Evolutionary conservation across 1,140 invertebrate species (phyloP), one percentile per base, ranked within the genome.

Genomic region (Agrilus planipennis): DNA sequence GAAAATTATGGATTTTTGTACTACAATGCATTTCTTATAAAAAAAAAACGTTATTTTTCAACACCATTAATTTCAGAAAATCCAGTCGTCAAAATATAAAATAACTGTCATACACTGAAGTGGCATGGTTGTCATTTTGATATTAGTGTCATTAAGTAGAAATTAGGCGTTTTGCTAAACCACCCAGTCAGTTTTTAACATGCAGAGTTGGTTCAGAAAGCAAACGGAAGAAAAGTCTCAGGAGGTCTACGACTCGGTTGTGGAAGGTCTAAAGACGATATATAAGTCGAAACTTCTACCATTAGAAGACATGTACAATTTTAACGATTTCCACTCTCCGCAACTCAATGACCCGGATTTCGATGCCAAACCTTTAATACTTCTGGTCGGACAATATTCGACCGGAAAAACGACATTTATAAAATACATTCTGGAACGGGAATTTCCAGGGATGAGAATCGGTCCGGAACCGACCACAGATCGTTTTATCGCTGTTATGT

Each of bases 391-490:
- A 14, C 80, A 84, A 55, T 84, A 84, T 60, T 82, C 79, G 2
- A 82, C 79, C 1, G 80, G 80, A 17, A 84, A 84, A 62, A 84
- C 81, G 10, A 81, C 80, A 3, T 81, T 82, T 53, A 84, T 84
- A 41, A 67, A 71, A 39, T 76, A 77, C 53, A 53, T 79, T 16
- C 52, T 79, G 15, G 75, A 77, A 48, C 62, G 70, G 50, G 75
- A 79, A 42, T 79, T 78, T 54, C 77, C 76, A 5, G 77, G 76
- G 3, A 77, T 79, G 45, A 57, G 74, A 32, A 79, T 79, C 39
- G 68, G 68, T 12, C 68, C 76, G 3, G 75, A 76, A 57, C 73
- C 73, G 4, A 84, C 80, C 3, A 84, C 80, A 2, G 81, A 83
- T 53, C 63, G 72, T 41, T 84, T 84, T 55, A 82, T 81, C 39